Conservation (phyloP, 2,113 vertebrate species). For the Lipotes vexillifer region DNA sequence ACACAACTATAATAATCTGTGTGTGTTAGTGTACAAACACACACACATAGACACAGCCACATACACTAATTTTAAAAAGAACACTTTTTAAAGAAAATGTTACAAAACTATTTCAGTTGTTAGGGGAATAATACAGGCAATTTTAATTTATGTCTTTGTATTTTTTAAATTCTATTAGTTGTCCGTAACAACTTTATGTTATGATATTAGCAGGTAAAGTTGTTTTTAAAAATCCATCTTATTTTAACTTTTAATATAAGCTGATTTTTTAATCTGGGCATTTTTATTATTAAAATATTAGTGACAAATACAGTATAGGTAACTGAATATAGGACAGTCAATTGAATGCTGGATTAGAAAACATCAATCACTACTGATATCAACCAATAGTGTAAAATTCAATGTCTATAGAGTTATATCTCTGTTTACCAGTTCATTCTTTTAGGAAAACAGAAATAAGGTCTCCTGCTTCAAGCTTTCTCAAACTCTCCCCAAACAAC, state of each 20-base stretch:
- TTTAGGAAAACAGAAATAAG: conserved; percentile 23
- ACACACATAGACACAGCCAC: not conserved
- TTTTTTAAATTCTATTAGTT: not conserved
- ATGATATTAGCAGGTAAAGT: not conserved
- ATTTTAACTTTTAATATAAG: not conserved
- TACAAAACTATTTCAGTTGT: conserved; percentile 6
- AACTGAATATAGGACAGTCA: not conserved
- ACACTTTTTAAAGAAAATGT: not conserved
- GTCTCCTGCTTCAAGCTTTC: not conserved
- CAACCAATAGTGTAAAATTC: not conserved
- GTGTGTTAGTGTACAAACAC: not conserved
- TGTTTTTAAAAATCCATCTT: not conserved
- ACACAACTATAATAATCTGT: not conserved
- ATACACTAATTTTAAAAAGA: not conserved
- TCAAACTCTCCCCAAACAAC: not conserved
- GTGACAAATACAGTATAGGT: not conserved
- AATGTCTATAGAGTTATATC: not conserved
- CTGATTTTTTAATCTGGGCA: not conserved
- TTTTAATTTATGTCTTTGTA: not conserved
- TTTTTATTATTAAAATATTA: not conserved
- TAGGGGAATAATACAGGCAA: not conserved
- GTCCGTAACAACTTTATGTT: not conserved
- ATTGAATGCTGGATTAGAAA: not conserved
- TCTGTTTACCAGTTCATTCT: not conserved
- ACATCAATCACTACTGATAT: not conserved